phyloP scores from a whole-genome alignment of 2,888 invertebrate species.

The Cecidostiba fungosa region DNA sequence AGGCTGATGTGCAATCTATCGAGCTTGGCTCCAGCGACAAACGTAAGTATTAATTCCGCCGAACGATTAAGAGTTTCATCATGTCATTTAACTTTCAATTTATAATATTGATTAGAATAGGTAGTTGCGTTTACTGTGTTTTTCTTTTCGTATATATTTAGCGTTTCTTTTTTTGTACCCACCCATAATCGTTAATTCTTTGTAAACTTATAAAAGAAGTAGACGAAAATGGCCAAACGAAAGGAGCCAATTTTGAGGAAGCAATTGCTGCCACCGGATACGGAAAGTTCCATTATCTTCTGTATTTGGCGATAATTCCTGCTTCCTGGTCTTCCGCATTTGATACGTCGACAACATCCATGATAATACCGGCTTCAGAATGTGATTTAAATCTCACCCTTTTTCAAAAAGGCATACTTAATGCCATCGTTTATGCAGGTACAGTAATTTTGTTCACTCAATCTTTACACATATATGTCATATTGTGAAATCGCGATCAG shows the following conservation, averaged over 20 bases:
- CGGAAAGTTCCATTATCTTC: constrained; percentile 85
- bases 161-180: background rate
- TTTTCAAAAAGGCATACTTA: constrained; percentile 87
- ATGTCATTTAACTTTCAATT: background rate
- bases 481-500: background rate
- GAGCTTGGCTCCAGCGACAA: background rate
- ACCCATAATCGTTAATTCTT: background rate
- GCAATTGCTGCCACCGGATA: constrained; percentile 86
- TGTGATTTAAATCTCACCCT: constrained; percentile 87
- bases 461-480: background rate
- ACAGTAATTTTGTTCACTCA: constrained; percentile 14
- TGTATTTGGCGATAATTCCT: constrained; percentile 84
- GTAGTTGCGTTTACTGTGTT: background rate
- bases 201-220: background rate
- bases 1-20: background rate
- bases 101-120: background rate
- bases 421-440: constrained; percentile 88
- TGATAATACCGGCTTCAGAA: constrained; percentile 86
- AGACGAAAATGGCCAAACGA: background rate
- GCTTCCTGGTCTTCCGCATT: constrained; percentile 86
- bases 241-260: constrained; percentile 85
- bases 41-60: background rate
- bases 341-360: constrained; percentile 87
- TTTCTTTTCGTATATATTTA: background rate
- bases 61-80: background rate